These are phyloP conservation scores for Trachemys scripta DNA, from an alignment of 2,113 vertebrate species.

Conservation along the genomic window DNA sequence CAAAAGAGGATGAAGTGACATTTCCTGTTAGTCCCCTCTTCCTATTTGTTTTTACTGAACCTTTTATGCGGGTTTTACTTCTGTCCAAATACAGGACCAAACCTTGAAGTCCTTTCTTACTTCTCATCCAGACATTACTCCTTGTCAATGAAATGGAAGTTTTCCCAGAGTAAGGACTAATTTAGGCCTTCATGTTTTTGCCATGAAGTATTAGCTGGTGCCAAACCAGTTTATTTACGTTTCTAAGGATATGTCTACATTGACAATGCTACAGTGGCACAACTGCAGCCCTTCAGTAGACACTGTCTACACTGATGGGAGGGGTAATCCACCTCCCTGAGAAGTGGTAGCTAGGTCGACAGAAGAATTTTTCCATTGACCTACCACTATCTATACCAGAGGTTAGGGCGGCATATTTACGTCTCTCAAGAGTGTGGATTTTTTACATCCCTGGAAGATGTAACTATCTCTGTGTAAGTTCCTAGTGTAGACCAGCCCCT, in stretches of 20 bases:
- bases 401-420: neutral
- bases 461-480: neutral
- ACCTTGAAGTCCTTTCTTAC: neutral
- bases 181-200: neutral
- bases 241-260: neutral
- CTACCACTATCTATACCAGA: neutral
- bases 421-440: neutral
- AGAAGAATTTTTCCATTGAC: neutral
- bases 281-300: too few relatives aligned
- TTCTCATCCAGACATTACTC: neutral
- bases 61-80: neutral
- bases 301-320: too few relatives aligned
- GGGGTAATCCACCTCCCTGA: too few relatives aligned
- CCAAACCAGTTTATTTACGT: neutral
- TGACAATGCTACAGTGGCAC: too few relatives aligned
- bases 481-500: neutral
- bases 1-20: neutral
- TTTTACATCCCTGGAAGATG: neutral
- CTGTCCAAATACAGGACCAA: neutral
- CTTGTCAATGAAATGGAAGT: neutral
- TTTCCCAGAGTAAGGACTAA: neutral
- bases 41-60: neutral
- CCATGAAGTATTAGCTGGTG: fast-evolving
- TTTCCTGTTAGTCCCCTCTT: neutral
- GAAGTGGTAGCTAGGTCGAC: too few relatives aligned